These are phyloP conservation scores for Pseudochirops cupreus DNA, from an alignment of 2,797 vertebrate species.

Conservation along the genomic window DNA sequence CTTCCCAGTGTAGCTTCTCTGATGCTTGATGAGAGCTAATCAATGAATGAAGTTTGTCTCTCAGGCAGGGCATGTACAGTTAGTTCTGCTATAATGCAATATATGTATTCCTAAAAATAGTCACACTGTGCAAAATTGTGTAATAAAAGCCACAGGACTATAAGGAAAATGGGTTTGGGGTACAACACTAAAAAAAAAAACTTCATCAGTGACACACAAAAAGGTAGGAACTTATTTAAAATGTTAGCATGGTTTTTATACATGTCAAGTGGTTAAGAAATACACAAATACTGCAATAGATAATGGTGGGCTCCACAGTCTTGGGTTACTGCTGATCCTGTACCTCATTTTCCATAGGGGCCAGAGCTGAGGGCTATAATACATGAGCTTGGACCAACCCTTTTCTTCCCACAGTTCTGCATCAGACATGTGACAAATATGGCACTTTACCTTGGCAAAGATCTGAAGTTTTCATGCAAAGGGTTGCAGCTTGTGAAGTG, in stretches of 20 bases:
- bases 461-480: background rate
- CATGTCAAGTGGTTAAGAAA: background rate
- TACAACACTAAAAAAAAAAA: constrained; percentile 19
- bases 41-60: background rate
- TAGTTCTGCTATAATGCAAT: background rate
- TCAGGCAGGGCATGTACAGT: background rate
- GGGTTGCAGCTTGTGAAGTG: background rate
- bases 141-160: background rate
- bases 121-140: background rate
- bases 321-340: background rate
- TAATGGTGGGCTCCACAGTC: background rate
- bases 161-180: background rate
- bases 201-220: background rate
- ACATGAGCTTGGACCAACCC: background rate
- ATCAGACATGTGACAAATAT: background rate
- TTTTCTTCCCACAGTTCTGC: background rate
- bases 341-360: background rate
- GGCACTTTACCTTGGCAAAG: background rate
- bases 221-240: background rate
- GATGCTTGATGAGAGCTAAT: constrained; percentile 4
- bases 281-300: background rate
- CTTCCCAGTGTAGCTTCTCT: background rate
- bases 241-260: background rate
- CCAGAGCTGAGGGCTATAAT: no score
- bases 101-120: background rate